Percentiles rank a stretch among this genome's conserved stretches.
Conservation (phyloP, 2,113 vertebrate genomes). For the Pelodiscus sinensis region DNA sequence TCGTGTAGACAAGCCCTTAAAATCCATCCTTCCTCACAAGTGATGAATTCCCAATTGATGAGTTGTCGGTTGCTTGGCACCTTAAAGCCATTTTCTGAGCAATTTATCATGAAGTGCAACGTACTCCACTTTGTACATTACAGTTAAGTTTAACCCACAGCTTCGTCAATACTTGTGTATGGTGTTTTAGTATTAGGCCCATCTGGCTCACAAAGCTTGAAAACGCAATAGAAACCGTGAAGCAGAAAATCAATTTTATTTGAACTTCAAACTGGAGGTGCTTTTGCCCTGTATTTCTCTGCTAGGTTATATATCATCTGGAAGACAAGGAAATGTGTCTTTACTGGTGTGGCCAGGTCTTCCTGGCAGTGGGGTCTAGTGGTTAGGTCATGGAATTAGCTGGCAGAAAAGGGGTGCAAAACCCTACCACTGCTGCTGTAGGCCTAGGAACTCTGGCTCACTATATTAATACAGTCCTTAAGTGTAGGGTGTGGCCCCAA, state of each 20-base stretch:
- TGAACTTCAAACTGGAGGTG: background rate
- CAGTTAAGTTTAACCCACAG: background rate
- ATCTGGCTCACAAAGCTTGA: background rate
- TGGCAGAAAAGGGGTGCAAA: too few species aligned
- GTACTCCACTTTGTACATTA: background rate
- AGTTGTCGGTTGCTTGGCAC: too few species aligned
- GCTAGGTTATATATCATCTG: background rate
- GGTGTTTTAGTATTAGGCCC: background rate
- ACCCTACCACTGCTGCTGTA: too few species aligned
- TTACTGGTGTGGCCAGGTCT: background rate
- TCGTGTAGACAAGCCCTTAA: too few species aligned
- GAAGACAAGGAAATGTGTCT: background rate
- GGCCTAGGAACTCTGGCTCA: too few species aligned
- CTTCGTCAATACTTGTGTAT: background rate
- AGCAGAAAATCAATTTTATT: background rate
- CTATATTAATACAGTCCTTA: too few species aligned
- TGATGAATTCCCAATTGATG: too few species aligned
- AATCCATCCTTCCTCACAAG: too few species aligned
- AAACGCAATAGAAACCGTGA: background rate
- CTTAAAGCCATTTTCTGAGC: too few species aligned
- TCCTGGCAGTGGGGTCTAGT: too few species aligned
- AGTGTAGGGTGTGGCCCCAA: too few species aligned
- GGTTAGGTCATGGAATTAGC: too few species aligned
- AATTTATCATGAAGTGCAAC: background rate
- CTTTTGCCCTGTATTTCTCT: background rate